Evolutionary conservation across 2,113 vertebrate genomes (phyloP).

Genomic region (Bos taurus): ARS-UCD2.0 NC_037328.1:37393501-37394000

Average conservation of each 20-base stretch:
- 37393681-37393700: neutral
- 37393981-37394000: neutral
- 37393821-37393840: neutral
- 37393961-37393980: neutral
- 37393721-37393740: neutral
- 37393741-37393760: neutral
- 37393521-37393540: neutral
- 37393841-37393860: neutral
- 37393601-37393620: neutral
- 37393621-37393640: neutral
- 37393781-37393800: neutral
- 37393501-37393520: neutral
- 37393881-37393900: neutral
- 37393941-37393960: neutral
- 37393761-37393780: neutral
- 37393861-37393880: neutral
- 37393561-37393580: neutral
- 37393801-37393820: neutral
- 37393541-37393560: neutral
- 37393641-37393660: neutral
- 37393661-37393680: neutral
- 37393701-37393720: neutral
- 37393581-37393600: neutral
- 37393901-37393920: neutral
- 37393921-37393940: neutral